These are phyloP conservation scores for Dallia pectoralis DNA, from an alignment of 2,797 vertebrate species.

Conservation along the genomic window DNA sequence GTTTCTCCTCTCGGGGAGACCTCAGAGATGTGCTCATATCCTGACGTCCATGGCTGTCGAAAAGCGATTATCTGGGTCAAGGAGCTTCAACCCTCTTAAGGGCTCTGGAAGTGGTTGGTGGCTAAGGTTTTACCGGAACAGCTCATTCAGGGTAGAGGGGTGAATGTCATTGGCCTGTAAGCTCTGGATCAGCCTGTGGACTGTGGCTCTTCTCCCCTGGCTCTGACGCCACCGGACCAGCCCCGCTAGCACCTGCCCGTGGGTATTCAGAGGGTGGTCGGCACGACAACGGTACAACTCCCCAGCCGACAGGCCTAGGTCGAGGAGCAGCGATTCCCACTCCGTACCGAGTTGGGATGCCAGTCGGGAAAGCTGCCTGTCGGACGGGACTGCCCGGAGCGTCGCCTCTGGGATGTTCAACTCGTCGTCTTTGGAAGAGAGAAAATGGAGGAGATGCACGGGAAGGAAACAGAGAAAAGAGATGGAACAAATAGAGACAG, in stretches of 20 bases:
- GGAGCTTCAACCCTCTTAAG: too few relatives aligned
- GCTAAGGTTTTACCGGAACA: constrained; percentile 62
- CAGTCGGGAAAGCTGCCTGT: constrained; percentile 83
- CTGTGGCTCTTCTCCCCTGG: constrained; percentile 78
- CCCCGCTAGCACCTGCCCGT: constrained; percentile 80
- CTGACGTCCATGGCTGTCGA: too few relatives aligned
- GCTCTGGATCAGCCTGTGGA: constrained; percentile 70
- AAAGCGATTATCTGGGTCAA: too few relatives aligned
- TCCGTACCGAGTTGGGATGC: constrained; percentile 78
- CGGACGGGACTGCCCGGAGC: constrained; percentile 77
- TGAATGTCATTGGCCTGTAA: constrained; percentile 75
- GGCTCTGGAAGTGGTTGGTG: too few relatives aligned
- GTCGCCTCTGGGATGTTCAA: constrained; percentile 57
- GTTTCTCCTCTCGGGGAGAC: too few relatives aligned
- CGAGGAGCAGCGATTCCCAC: constrained; percentile 83
- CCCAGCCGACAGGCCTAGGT: constrained; percentile 79
- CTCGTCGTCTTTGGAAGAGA: constrained; percentile 53
- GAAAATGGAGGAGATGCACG: background rate
- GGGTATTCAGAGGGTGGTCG: constrained; percentile 75
- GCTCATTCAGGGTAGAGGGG: constrained; percentile 71
- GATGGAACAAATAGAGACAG: background rate
- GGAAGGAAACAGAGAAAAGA: background rate
- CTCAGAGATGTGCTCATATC: too few relatives aligned
- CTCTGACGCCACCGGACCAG: constrained; percentile 84
- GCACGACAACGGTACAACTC: constrained; percentile 85